Percentiles rank a stretch among this genome's conserved stretches.
phyloP scores from a whole-genome alignment of 23 tunicate species.

The Halocynthia aurantium region DNA sequence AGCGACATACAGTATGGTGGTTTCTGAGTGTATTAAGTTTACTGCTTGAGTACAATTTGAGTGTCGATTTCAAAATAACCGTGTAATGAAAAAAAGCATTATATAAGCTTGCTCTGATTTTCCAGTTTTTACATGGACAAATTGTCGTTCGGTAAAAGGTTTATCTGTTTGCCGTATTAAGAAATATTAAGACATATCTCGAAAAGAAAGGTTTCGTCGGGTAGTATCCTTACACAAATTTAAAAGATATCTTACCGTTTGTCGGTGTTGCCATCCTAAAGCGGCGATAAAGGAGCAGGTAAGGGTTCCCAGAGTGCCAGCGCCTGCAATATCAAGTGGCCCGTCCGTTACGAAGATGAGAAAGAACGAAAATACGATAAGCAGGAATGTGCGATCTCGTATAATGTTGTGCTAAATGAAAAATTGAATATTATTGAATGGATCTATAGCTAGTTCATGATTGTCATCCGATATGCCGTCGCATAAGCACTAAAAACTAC shows the following conservation, averaged over 20 bases:
- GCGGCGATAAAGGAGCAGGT: conserved; percentile 55
- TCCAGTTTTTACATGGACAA: too few relatives aligned
- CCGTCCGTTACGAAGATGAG: conserved; percentile 45
- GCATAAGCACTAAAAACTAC: background rate
- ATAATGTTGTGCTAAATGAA: conserved; percentile 48
- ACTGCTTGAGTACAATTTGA: too few relatives aligned
- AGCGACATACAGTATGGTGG: too few relatives aligned
- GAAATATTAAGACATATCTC: too few relatives aligned
- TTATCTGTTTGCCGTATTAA: too few relatives aligned
- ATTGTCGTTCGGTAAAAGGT: too few relatives aligned
- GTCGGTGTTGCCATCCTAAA: conserved; percentile 48
- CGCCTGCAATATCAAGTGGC: conserved; percentile 47
- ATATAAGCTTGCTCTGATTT: too few relatives aligned
- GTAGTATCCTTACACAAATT: too few relatives aligned
- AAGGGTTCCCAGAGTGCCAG: conserved; percentile 58
- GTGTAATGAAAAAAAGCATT: too few relatives aligned
- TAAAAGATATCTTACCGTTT: conserved; percentile 25
- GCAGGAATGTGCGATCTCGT: conserved; percentile 42
- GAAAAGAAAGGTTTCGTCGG: too few relatives aligned
- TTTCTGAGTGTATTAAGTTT: too few relatives aligned
- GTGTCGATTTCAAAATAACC: too few relatives aligned
- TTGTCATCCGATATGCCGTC: background rate
- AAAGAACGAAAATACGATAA: conserved; percentile 40
- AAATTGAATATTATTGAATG: background rate
- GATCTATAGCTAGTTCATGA: background rate